Percentiles rank a stretch among this genome's conserved stretches.
Conservation (phyloP, 2,113 vertebrate genomes). For the Capreolus pygargus region DNA sequence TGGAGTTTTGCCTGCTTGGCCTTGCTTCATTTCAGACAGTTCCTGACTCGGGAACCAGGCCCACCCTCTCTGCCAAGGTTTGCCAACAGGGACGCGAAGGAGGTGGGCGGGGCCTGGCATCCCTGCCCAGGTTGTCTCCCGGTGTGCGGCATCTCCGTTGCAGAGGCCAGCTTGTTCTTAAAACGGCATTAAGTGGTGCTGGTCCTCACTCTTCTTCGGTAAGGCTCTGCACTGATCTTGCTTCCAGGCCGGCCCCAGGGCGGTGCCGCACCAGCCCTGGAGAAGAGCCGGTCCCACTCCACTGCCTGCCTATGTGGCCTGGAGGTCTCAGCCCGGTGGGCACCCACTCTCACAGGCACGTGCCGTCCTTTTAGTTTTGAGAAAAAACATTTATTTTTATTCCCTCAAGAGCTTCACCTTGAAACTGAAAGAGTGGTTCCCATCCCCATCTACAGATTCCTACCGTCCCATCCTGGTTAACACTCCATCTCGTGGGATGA, state of each 20-base stretch:
- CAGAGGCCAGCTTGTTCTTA: too few species aligned
- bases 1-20: neutral
- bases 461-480: accelerated
- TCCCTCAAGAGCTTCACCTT: neutral
- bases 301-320: neutral
- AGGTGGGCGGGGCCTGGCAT: accelerated
- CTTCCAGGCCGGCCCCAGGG: accelerated
- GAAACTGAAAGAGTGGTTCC: neutral
- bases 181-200: neutral
- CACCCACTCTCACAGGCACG: accelerated
- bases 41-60: neutral
- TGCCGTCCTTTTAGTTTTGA: neutral
- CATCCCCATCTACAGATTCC: accelerated
- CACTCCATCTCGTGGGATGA: neutral
- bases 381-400: neutral
- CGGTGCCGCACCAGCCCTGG: accelerated
- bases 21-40: neutral
- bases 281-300: accelerated
- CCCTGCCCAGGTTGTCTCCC: accelerated
- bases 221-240: neutral
- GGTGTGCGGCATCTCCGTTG: too few species aligned
- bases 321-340: neutral
- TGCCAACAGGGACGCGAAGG: accelerated
- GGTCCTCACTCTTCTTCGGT: neutral
- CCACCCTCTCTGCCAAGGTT: neutral